These are phyloP conservation scores for Parochlus steinenii DNA, from an alignment of 2,888 invertebrate genomes.

Conservation along the genomic window DNA sequence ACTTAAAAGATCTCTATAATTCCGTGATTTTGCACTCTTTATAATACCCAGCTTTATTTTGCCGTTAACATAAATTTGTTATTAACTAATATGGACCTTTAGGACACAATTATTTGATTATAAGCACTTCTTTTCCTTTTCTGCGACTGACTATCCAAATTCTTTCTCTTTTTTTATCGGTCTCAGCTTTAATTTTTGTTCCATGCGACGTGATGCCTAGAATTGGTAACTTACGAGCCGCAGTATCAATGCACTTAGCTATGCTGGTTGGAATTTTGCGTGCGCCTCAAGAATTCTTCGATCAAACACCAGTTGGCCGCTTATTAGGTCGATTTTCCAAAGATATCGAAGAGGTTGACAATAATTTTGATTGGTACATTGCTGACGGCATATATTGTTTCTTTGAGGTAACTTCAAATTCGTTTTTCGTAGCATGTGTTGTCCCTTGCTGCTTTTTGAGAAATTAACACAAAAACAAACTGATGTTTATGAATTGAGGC, in stretches of 20 bases:
- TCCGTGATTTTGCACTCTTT: no score
- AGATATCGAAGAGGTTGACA: conserved; percentile 32
- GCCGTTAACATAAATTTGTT: not conserved
- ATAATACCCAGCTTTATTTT: no score
- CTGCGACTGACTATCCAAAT: no score
- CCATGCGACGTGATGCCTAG: conserved; percentile 49
- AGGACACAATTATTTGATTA: not conserved
- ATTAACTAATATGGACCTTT: not conserved
- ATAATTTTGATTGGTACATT: conserved; percentile 30
- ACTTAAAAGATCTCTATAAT: no score
- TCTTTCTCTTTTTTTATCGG: conserved; percentile 11
- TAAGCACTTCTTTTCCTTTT: not conserved
- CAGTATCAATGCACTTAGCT: conserved; percentile 25
- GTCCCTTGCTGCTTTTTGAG: not conserved
- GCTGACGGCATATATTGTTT: conserved; percentile 39
- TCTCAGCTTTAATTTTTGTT: conserved; percentile 52
- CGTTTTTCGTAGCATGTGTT: no score
- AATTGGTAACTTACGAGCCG: conserved; percentile 36
- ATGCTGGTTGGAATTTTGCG: conserved; percentile 34
- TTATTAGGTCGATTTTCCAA: conserved; percentile 39
- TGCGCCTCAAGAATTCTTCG: conserved; percentile 39
- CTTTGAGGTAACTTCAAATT: conserved; percentile 36
- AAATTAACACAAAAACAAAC: not conserved
- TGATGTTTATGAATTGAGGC: no score
- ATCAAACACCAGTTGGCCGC: conserved; percentile 44